Percentiles rank a stretch among this genome's conserved stretches.
phyloP scores from a whole-genome alignment of 1,140 invertebrate genomes.

The Frieseomelitta varia region DNA sequence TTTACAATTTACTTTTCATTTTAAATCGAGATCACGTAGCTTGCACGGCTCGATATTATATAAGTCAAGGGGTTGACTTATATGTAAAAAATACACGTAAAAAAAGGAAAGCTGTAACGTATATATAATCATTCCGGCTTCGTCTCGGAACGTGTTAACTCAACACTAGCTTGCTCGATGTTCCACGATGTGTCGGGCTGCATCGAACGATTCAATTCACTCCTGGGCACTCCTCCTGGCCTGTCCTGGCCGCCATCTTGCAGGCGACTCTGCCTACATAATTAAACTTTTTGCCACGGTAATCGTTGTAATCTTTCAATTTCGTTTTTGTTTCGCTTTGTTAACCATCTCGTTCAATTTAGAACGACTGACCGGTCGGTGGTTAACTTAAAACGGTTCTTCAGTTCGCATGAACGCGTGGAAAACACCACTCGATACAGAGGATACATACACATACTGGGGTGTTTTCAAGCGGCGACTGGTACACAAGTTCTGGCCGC shows the following conservation, averaged over 20 bases:
- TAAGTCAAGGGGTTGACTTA: too few relatives aligned
- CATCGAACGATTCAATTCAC: slow-evolving; percentile 28
- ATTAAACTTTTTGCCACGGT: slow-evolving; percentile 41
- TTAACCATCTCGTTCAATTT: slow-evolving; percentile 12
- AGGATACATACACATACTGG: too few relatives aligned
- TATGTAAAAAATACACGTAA: too few relatives aligned
- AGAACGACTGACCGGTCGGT: not conserved
- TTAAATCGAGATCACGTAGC: too few relatives aligned
- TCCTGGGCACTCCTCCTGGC: not conserved
- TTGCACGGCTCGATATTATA: too few relatives aligned
- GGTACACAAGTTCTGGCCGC: too few relatives aligned
- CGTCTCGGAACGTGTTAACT: too few relatives aligned
- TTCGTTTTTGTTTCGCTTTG: slow-evolving; percentile 21
- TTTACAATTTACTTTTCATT: too few relatives aligned
- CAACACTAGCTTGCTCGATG: slow-evolving; percentile 25
- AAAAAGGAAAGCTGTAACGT: too few relatives aligned
- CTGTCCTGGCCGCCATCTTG: slow-evolving; percentile 13
- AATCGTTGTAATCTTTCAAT: slow-evolving; percentile 47
- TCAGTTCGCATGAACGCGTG: not conserved
- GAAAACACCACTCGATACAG: not conserved
- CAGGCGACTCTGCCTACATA: slow-evolving; percentile 33
- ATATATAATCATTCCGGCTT: too few relatives aligned
- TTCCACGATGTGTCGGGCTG: not conserved
- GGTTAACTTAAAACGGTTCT: slow-evolving; percentile 1
- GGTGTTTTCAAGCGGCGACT: too few relatives aligned